Percentiles rank a stretch among this genome's conserved stretches.
Evolutionary conservation across 2,113 vertebrate genomes (phyloP).

Genomic region (Microcebus lehilahytsara): DNA sequence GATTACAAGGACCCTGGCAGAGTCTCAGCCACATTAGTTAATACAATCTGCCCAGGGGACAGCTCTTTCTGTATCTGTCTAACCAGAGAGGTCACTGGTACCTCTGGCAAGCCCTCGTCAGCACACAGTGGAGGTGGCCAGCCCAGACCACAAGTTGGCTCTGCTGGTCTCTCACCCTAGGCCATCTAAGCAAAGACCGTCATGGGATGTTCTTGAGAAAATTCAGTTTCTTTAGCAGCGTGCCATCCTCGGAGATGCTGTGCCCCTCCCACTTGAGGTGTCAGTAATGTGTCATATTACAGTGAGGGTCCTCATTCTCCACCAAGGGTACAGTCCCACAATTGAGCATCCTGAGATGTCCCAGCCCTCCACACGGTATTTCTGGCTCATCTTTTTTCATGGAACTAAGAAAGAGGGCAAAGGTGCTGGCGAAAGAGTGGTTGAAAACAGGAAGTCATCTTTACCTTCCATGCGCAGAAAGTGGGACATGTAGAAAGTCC

Average conservation of each 20-base stretch:
- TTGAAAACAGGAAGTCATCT: background rate
- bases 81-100: background rate
- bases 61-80: background rate
- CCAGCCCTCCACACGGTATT: background rate
- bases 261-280: background rate
- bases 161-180: background rate
- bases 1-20: background rate
- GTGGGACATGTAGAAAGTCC: background rate
- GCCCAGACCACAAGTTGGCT: background rate
- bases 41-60: background rate
- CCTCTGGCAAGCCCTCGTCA: background rate
- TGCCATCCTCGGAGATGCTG: constrained; percentile 47
- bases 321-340: background rate
- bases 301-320: background rate
- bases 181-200: fast-evolving
- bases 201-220: constrained; percentile 56
- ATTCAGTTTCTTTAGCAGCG: constrained; percentile 54
- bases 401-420: background rate
- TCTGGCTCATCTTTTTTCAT: background rate
- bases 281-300: background rate
- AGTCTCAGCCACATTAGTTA: background rate
- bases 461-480: background rate
- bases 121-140: background rate
- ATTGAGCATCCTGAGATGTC: background rate
- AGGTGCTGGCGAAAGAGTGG: background rate